Evolutionary conservation across 2,888 invertebrate genomes (phyloP).

Genomic region (Nephrocerus scutellatus): DNA sequence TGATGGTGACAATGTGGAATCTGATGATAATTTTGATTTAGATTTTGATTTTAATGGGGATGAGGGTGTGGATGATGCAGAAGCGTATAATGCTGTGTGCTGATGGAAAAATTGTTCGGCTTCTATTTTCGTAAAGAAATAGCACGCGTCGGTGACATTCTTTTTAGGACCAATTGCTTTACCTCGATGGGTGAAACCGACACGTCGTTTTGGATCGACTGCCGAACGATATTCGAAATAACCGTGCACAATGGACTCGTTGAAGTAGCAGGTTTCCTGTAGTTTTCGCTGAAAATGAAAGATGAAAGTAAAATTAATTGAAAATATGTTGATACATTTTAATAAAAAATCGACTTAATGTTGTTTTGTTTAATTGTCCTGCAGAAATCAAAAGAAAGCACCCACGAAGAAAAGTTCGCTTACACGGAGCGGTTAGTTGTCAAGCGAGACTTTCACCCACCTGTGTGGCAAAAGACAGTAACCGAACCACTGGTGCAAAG

Average conservation of each 20-base stretch:
- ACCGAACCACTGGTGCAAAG: too few relatives aligned
- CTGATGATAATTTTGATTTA: slow-evolving; percentile 24
- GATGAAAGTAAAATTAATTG: background rate
- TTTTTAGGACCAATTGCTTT: slow-evolving; percentile 45
- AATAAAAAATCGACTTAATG: too few relatives aligned
- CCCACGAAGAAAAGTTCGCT: too few relatives aligned
- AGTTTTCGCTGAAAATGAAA: slow-evolving; percentile 38
- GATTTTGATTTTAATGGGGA: slow-evolving; percentile 11
- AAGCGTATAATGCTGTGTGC: slow-evolving; percentile 24
- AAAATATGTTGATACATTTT: too few relatives aligned
- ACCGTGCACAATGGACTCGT: slow-evolving; percentile 46
- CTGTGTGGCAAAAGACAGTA: too few relatives aligned
- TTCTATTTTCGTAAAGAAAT: slow-evolving; percentile 43
- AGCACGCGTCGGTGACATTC: slow-evolving; percentile 44
- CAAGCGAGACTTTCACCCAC: too few relatives aligned
- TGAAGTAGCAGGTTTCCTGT: slow-evolving; percentile 47
- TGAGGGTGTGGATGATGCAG: slow-evolving; percentile 7
- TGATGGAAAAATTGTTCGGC: slow-evolving; percentile 44
- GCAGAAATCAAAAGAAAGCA: too few relatives aligned
- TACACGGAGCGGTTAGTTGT: too few relatives aligned
- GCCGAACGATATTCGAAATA: slow-evolving; percentile 46
- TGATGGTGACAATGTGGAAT: slow-evolving; percentile 18
- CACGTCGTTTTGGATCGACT: slow-evolving; percentile 43
- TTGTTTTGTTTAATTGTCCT: too few relatives aligned
- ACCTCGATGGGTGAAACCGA: slow-evolving; percentile 47